Conservation (phyloP, 2,888 invertebrate species). For the Melanophora roralis region DNA sequence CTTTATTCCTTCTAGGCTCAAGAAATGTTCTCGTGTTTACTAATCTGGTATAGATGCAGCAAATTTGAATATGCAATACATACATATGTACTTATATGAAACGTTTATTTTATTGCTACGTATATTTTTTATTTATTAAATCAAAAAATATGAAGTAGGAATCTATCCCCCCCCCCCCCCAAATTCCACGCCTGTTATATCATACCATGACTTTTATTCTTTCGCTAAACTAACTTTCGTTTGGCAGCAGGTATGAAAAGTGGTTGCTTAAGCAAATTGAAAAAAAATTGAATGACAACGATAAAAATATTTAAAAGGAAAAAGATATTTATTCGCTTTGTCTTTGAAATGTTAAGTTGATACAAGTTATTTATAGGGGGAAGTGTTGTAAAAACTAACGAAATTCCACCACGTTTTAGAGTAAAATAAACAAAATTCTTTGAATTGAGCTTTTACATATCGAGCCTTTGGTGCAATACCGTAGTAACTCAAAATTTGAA, state of each 20-base stretch:
- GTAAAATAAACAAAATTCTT: not conserved
- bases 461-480: too few relatives aligned
- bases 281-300: slow-evolving; percentile 48
- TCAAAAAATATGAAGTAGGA: too few relatives aligned
- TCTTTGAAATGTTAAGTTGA: slow-evolving; percentile 13
- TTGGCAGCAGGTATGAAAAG: slow-evolving; percentile 24
- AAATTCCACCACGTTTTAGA: slow-evolving; percentile 37
- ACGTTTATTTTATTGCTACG: too few relatives aligned
- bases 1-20: too few relatives aligned
- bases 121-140: too few relatives aligned
- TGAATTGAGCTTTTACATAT: slow-evolving; percentile 8
- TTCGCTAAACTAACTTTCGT: slow-evolving; percentile 39
- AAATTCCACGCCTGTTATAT: too few relatives aligned
- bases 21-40: too few relatives aligned
- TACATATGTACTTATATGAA: too few relatives aligned
- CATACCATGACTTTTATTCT: slow-evolving; percentile 50
- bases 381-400: not conserved
- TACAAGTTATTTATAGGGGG: slow-evolving; percentile 9
- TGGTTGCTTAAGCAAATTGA: slow-evolving; percentile 53
- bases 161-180: too few relatives aligned
- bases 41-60: too few relatives aligned
- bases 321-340: not conserved
- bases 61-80: too few relatives aligned
- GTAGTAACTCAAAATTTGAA: too few relatives aligned
- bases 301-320: slow-evolving; percentile 22